These are phyloP conservation scores for Neogale vison DNA, from an alignment of 2,113 vertebrate species.

Conservation along the genomic window DNA sequence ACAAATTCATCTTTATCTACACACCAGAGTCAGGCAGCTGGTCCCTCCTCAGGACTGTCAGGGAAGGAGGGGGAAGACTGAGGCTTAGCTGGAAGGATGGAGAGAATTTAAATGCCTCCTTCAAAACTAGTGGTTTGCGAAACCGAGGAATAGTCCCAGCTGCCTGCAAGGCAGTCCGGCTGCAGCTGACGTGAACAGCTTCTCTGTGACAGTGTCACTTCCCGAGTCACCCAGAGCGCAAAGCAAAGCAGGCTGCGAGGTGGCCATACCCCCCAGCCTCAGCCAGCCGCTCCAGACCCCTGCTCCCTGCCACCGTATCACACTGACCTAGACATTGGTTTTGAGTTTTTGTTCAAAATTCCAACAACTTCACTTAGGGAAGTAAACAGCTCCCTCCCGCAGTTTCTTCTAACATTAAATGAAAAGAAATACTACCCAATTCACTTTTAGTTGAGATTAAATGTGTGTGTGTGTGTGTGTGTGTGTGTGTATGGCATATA, in stretches of 20 bases:
- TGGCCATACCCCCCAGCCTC: not conserved
- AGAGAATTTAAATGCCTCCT: not conserved
- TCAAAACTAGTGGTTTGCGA: not conserved
- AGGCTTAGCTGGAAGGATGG: not conserved
- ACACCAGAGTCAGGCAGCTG: not conserved
- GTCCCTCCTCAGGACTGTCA: not conserved
- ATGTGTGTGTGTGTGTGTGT: not conserved
- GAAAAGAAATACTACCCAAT: not conserved
- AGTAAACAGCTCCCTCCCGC: not conserved
- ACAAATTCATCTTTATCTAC: not conserved
- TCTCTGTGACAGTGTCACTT: not conserved
- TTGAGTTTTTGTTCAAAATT: not conserved
- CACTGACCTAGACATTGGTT: not conserved
- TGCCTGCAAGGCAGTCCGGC: not conserved
- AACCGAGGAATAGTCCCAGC: not conserved
- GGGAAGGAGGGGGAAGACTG: not conserved
- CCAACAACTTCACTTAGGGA: not conserved
- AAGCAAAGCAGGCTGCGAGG: not conserved
- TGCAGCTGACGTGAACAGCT: not conserved
- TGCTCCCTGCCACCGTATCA: not conserved
- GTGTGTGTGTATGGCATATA: not conserved
- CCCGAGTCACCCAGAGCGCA: not conserved
- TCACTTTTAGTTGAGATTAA: not conserved
- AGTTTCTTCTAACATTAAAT: not conserved
- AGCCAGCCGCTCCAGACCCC: fast-evolving